Percentiles rank a stretch among this genome's conserved stretches.
These are phyloP conservation scores for Chironomus striatipennis DNA, from an alignment of 1,140 invertebrate species.

Conservation along the genomic window DNA sequence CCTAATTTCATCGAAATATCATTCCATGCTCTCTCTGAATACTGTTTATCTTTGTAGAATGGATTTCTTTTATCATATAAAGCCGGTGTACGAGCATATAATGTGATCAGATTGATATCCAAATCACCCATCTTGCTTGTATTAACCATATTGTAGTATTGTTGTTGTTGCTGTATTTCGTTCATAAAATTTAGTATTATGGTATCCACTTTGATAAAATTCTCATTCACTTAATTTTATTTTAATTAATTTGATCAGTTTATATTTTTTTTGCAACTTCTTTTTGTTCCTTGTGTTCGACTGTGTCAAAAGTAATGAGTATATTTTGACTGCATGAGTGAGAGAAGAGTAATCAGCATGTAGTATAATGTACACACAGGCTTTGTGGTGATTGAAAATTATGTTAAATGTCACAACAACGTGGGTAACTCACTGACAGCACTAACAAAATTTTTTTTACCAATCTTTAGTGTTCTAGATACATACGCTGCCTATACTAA, in stretches of 20 bases:
- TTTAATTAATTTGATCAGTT: not conserved
- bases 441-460: not conserved
- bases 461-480: not conserved
- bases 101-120: slow-evolving; percentile 36
- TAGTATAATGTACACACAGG: not conserved
- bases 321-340: not conserved
- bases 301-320: not conserved
- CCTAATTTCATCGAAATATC: slow-evolving; percentile 37
- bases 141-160: slow-evolving; percentile 10
- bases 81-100: slow-evolving; percentile 35
- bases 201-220: slow-evolving; percentile 1
- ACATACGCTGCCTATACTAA: too few species aligned
- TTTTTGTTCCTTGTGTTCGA: not conserved
- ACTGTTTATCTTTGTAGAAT: slow-evolving; percentile 36
- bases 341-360: not conserved
- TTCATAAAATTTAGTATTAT: slow-evolving; percentile 19
- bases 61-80: slow-evolving; percentile 36
- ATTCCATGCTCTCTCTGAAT: slow-evolving; percentile 33
- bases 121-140: slow-evolving; percentile 36
- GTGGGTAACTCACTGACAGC: not conserved
- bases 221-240: not conserved
- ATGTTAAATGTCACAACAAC: slow-evolving; percentile 2
- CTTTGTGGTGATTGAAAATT: slow-evolving; percentile 3
- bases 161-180: slow-evolving; percentile 16
- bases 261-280: not conserved